Conservation (phyloP, 2,113 vertebrate species). For the Brienomyrus brachyistius region DNA sequence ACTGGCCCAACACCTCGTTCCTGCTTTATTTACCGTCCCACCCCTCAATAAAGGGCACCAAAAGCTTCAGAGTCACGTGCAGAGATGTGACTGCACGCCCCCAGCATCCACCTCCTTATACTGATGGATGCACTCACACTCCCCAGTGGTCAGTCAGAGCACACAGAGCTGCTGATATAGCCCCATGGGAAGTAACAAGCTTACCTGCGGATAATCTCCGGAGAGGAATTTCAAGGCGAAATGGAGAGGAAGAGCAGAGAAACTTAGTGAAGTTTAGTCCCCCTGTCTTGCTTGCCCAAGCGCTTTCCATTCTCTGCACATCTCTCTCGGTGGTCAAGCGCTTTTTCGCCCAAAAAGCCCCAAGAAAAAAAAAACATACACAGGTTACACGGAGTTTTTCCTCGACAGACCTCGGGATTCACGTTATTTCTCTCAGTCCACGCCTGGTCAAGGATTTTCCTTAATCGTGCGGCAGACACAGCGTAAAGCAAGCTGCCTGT, state of each 20-base stretch:
- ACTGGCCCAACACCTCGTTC: background rate
- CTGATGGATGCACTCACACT: background rate
- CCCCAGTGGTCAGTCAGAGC: constrained; percentile 56
- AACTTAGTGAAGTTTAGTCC: constrained; percentile 57
- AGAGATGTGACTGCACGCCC: background rate
- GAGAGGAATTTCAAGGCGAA: constrained; percentile 67
- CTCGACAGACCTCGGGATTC: background rate
- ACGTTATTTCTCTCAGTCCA: background rate
- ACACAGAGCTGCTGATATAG: constrained; percentile 64
- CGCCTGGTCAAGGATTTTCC: constrained; percentile 18
- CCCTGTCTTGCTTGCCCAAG: constrained; percentile 52
- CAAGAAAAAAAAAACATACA: constrained; percentile 16
- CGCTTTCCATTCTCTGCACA: constrained; percentile 52
- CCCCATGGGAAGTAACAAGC: constrained; percentile 65
- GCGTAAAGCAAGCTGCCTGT: background rate
- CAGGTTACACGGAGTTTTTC: constrained; percentile 5
- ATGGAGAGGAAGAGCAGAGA: constrained; percentile 39
- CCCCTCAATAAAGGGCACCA: background rate
- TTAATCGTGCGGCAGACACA: constrained; percentile 7
- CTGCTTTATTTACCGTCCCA: background rate
- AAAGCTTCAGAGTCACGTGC: background rate
- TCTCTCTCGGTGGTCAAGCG: constrained; percentile 52
- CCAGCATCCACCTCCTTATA: background rate
- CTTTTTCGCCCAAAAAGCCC: constrained; percentile 43
- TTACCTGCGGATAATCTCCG: constrained; percentile 72